Percentiles rank a stretch among this genome's conserved stretches.
Evolutionary conservation across 2,797 vertebrate species (phyloP).

Genomic region (Myripristis murdjan): DNA sequence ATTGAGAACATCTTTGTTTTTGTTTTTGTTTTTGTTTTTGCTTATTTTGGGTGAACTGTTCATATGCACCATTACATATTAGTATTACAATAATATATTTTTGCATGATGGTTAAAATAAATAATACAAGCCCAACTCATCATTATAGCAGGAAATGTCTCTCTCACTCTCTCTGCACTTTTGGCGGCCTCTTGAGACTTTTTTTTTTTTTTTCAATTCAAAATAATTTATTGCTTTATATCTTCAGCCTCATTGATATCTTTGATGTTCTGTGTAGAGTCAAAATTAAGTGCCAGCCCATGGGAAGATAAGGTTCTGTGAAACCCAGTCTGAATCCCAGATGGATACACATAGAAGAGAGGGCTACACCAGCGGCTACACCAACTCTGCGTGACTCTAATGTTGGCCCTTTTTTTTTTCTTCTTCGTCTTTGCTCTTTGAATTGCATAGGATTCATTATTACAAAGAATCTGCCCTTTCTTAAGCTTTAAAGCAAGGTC

Average conservation of each 20-base stretch:
- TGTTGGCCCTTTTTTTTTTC: not conserved
- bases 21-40: no score
- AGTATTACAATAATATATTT: not conserved
- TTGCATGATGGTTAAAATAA: not conserved
- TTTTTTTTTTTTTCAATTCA: constrained; percentile 41
- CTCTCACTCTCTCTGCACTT: constrained; percentile 28
- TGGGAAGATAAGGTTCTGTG: constrained; percentile 21
- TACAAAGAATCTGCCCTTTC: not conserved
- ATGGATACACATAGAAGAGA: not conserved
- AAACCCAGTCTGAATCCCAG: not conserved
- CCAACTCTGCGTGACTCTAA: not conserved
- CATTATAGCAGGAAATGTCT: not conserved
- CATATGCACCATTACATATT: no score
- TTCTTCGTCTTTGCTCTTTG: no score
- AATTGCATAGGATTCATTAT: not conserved
- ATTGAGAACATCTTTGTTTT: no score
- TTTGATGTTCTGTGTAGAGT: constrained; percentile 51
- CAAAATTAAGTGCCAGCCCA: constrained; percentile 34
- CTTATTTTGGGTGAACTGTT: no score
- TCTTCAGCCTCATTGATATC: constrained; percentile 35
- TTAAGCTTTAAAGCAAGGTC: not conserved
- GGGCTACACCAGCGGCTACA: constrained; percentile 11
- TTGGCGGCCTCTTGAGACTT: constrained; percentile 28
- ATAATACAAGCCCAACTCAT: no score
- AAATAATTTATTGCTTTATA: constrained; percentile 27